phyloP scores from a whole-genome alignment of 2,888 invertebrate species.

The Nephrotoma flavescens region DNA sequence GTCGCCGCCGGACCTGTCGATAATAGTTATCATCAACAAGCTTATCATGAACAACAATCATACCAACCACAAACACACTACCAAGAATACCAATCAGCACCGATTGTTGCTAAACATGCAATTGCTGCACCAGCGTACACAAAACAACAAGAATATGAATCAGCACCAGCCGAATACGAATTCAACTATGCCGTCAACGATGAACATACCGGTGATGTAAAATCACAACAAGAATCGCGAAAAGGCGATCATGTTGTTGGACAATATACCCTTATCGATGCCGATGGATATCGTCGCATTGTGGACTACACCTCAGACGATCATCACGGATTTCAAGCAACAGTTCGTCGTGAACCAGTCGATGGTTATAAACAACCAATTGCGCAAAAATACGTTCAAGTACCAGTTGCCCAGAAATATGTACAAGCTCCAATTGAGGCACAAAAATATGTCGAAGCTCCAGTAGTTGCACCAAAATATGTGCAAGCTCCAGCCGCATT shows the following conservation, averaged over 20 bases:
- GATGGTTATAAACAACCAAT: slow-evolving; percentile 9
- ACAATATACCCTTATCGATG: slow-evolving; percentile 35
- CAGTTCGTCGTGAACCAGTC: slow-evolving; percentile 36
- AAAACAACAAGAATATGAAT: slow-evolving; percentile 15
- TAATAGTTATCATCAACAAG: not conserved
- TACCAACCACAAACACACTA: not conserved
- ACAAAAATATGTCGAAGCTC: not conserved
- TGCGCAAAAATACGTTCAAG: not conserved
- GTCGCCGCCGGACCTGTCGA: not conserved
- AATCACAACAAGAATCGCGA: slow-evolving; percentile 36
- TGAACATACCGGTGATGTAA: slow-evolving; percentile 37
- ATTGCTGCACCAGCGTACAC: not conserved
- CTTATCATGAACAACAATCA: not conserved
- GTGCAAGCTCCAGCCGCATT: not conserved
- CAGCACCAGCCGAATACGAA: slow-evolving; percentile 32
- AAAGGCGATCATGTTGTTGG: slow-evolving; percentile 37
- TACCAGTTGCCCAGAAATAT: not conserved
- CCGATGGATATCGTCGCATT: slow-evolving; percentile 36
- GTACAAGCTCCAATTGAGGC: not conserved
- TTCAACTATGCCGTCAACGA: slow-evolving; percentile 35
- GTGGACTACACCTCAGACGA: slow-evolving; percentile 38
- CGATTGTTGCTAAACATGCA: not conserved
- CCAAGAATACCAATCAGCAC: not conserved
- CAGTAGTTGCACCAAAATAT: not conserved
- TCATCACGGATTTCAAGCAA: slow-evolving; percentile 37